phyloP scores from a whole-genome alignment of 2,797 vertebrate species.

The Enteromius viviparus region DNA sequence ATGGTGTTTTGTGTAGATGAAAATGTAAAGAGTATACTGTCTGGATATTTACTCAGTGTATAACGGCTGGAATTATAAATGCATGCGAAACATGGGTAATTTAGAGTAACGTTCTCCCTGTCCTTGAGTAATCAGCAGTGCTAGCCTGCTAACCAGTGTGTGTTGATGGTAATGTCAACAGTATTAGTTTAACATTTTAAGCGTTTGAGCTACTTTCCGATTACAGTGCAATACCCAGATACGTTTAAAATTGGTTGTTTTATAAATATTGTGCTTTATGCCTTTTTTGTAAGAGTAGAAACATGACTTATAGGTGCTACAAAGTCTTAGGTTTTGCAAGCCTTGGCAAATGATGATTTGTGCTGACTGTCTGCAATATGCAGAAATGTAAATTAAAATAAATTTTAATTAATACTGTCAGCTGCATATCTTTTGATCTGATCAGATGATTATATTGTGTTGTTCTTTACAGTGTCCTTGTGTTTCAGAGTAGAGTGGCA shows the following conservation, averaged over 20 bases:
- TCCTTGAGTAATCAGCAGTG: conserved; percentile 58
- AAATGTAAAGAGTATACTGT: background rate
- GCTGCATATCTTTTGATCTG: background rate
- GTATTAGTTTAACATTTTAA: background rate
- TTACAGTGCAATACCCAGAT: background rate
- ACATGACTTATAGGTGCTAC: background rate
- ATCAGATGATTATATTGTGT: background rate
- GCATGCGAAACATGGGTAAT: background rate
- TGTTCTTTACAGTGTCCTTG: background rate
- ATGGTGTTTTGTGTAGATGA: background rate
- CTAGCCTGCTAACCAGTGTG: conserved; percentile 45
- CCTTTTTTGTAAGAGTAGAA: background rate
- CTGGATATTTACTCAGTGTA: too few species aligned
- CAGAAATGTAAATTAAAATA: too few species aligned
- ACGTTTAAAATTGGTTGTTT: background rate
- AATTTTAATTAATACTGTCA: background rate
- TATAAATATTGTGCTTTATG: background rate
- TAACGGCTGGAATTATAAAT: background rate
- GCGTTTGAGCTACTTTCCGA: background rate
- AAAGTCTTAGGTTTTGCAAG: conserved; percentile 3
- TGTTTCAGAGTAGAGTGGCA: background rate
- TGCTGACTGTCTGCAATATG: background rate
- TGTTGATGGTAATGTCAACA: conserved; percentile 40
- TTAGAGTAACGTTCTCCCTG: conserved; percentile 52
- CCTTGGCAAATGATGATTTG: background rate